Evolutionary conservation across 64 coral and sea anemone species (phyloP), one percentile per base, ranked within the genome.

Genomic region (Stichodactyla mertensii): DNA sequence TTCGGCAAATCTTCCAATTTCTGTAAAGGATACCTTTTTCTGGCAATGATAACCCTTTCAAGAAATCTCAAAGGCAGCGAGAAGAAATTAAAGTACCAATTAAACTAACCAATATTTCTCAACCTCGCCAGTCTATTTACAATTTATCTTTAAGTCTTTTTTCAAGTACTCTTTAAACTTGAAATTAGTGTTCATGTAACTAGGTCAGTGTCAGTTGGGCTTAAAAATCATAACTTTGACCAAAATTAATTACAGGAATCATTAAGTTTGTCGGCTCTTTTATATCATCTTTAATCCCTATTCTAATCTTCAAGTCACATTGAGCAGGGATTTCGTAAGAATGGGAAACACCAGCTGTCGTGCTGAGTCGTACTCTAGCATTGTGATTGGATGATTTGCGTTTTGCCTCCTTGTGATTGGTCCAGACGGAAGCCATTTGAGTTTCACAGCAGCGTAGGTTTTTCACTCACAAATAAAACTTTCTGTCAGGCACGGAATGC

Each of bases 401-500:
- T 66, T 66, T 66, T 66, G 4, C 62, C 23, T 14, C 6, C 62
- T 66, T 66, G 19, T 66, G 19, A 66, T 66, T 66, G 62, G 62
- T 66, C 22, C 36, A 45, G 36, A 45, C 36, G 36, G 36, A 45
- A 45, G 36, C 36, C 36, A 45, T 45, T 45, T 45, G 36, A 45
- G 36, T 45, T 45, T 1, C 36, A 45, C 36, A 45, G 3, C 3
- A 45, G 0, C 36, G 36, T 13, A 16, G 18, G 4, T 66, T 66
- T 66, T 66, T 4, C 18, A 31, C 23, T 74, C 69, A 74, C 12
- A 58, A 11, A 58, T 9, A 58, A 58, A 11, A 15, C 56, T 58
- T 9, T 58, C 8, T 58, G 56, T 71, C 67, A 81, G 78, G 78
- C 16, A 81, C 78, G n/a, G 78, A 81, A 81, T 53, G 36, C 16